phyloP scores from a whole-genome alignment of 1,140 invertebrate species.

The Melanaphis sacchari region DNA sequence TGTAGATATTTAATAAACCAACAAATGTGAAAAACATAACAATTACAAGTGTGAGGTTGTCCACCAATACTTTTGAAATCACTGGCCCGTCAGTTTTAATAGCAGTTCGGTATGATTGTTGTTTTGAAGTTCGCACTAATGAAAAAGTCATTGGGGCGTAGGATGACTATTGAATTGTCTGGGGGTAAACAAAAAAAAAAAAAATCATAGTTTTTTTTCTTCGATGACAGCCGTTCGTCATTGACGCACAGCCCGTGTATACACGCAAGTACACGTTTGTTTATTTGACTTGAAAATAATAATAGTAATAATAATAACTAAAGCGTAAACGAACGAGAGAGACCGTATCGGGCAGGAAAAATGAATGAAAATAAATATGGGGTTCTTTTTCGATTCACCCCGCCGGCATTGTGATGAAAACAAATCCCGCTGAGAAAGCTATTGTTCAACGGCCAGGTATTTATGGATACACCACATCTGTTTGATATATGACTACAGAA shows the following conservation, averaged over 20 bases:
- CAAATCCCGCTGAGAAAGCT: conserved; percentile 53
- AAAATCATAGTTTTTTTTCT: conserved; percentile 24
- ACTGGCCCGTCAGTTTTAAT: conserved; percentile 39
- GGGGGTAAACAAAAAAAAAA: conserved; percentile 38
- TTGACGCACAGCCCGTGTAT: neutral
- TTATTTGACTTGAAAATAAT: conserved; percentile 53
- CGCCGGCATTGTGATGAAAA: conserved; percentile 57
- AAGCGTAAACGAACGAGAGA: conserved; percentile 33
- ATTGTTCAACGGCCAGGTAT: conserved; percentile 44
- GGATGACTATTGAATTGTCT: conserved; percentile 54
- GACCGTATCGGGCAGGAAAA: conserved; percentile 7
- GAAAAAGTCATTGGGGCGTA: conserved; percentile 55
- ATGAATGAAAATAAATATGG: conserved; percentile 51
- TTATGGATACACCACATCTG: conserved; percentile 50
- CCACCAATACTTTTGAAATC: conserved; percentile 21
- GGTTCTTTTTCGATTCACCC: conserved; percentile 45
- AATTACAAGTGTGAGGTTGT: neutral
- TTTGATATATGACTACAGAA: conserved; percentile 21
- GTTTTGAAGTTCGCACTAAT: conserved; percentile 37
- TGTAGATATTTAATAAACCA: neutral
- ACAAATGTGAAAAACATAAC: conserved; percentile 5
- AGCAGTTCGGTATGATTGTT: conserved; percentile 21
- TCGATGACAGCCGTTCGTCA: conserved; percentile 4
- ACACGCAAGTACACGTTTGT: neutral
- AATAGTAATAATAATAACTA: conserved; percentile 21